Conservation (phyloP, 2,113 vertebrate genomes). For the Spea multiplicata region DNA sequence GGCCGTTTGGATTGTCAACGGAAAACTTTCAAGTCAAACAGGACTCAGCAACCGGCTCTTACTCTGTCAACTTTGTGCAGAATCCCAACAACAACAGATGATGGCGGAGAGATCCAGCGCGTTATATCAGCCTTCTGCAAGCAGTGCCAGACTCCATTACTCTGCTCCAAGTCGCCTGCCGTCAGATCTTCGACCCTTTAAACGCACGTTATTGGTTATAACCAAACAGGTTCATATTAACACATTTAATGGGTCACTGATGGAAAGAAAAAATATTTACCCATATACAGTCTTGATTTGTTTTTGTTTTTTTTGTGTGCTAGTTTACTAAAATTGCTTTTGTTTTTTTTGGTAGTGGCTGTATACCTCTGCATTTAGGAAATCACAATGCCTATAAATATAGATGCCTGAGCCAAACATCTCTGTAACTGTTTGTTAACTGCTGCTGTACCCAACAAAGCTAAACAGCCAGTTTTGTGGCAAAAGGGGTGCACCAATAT, state of each 20-base stretch:
- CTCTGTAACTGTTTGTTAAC: no score
- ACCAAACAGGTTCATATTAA: no score
- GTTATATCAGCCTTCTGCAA: not conserved
- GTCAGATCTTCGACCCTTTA: not conserved
- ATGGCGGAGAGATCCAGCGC: conserved; percentile 26
- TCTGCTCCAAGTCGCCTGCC: not conserved
- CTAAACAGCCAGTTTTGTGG: no score
- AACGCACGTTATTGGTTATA: not conserved
- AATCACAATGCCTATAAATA: no score
- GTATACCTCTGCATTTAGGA: no score
- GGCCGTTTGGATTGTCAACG: conserved; percentile 94
- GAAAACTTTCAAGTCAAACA: conserved; percentile 95
- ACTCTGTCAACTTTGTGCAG: conserved; percentile 95
- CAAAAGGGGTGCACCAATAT: no score
- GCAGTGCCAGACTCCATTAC: not conserved
- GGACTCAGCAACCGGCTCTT: conserved; percentile 83
- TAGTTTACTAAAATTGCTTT: not conserved
- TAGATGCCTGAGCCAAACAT: no score
- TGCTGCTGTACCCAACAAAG: no score
- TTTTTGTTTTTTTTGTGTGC: not conserved
- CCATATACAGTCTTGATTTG: not conserved
- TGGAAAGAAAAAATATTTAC: no score
- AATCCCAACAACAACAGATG: conserved; percentile 79
- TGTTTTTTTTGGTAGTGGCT: not conserved
- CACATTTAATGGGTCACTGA: no score